Evolutionary conservation across 2,888 invertebrate species (phyloP).

Genomic region (Acanthosoma haemorrhoidale): DNA sequence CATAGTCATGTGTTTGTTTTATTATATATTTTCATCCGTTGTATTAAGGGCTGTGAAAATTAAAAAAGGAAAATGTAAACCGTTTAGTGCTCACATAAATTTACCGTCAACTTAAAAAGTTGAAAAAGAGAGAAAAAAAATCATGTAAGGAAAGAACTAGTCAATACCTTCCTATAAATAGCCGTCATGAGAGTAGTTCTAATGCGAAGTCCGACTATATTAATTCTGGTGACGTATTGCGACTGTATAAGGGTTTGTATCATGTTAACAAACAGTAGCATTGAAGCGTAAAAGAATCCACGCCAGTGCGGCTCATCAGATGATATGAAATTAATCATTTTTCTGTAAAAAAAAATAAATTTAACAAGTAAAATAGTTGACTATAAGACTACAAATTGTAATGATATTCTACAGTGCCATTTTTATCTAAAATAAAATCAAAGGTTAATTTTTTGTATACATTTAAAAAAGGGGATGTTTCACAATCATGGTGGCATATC

Average conservation of each 20-base stretch:
- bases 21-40: background rate
- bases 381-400: no score
- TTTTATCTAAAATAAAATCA: no score
- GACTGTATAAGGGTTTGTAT: conserved; percentile 53
- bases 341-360: conserved; percentile 50
- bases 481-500: no score
- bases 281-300: conserved; percentile 53
- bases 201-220: conserved; percentile 54
- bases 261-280: conserved; percentile 51
- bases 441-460: no score
- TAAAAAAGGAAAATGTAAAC: no score
- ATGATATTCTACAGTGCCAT: no score
- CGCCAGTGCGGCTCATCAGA: conserved; percentile 49
- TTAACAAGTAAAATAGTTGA: background rate
- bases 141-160: no score
- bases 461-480: no score
- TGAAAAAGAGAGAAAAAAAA: no score
- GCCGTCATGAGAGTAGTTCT: conserved; percentile 52
- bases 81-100: no score
- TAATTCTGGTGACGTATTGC: conserved; percentile 53
- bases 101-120: no score
- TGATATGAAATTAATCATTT: conserved; percentile 48
- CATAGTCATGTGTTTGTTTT: background rate
- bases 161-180: conserved; percentile 51
- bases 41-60: no score